Conservation (phyloP, 2,113 vertebrate species). For the Butastur rufipennis region DNA sequence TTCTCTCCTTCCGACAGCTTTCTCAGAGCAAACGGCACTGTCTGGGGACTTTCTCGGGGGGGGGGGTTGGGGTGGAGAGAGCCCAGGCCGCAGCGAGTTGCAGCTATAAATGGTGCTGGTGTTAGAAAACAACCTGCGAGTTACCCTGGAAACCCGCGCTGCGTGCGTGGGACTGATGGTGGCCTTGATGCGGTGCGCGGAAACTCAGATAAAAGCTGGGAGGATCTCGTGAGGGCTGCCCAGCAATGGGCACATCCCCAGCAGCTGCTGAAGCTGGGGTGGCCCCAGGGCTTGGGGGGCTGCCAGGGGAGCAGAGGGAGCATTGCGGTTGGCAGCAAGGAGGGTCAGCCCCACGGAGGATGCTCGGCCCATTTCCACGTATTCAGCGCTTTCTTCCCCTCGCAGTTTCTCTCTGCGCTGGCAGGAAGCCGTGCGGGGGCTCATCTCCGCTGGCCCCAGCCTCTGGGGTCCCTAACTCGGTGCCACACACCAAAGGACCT, state of each 20-base stretch:
- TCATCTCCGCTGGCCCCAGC: accelerated
- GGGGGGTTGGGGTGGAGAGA: neutral
- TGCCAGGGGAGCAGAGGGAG: neutral
- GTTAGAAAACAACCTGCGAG: neutral
- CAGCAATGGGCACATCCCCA: neutral
- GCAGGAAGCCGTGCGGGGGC: neutral
- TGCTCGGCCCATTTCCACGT: neutral
- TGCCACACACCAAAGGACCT: neutral
- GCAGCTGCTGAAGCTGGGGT: neutral
- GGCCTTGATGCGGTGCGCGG: neutral
- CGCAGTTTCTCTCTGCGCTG: neutral
- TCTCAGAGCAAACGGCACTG: neutral
- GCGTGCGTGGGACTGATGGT: neutral
- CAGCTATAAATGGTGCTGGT: conserved; percentile 11
- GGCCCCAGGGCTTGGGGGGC: neutral
- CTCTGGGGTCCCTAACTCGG: accelerated
- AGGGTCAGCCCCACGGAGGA: neutral
- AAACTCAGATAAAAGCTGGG: neutral
- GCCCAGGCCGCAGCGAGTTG: accelerated
- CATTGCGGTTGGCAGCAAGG: accelerated
- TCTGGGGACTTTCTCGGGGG: neutral
- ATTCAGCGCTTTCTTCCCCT: neutral
- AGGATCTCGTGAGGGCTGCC: neutral
- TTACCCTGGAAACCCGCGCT: conserved; percentile 27
- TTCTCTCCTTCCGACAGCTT: neutral